Evolutionary conservation across 2,113 vertebrate species (phyloP).

Genomic region (Otus sunia): DNA sequence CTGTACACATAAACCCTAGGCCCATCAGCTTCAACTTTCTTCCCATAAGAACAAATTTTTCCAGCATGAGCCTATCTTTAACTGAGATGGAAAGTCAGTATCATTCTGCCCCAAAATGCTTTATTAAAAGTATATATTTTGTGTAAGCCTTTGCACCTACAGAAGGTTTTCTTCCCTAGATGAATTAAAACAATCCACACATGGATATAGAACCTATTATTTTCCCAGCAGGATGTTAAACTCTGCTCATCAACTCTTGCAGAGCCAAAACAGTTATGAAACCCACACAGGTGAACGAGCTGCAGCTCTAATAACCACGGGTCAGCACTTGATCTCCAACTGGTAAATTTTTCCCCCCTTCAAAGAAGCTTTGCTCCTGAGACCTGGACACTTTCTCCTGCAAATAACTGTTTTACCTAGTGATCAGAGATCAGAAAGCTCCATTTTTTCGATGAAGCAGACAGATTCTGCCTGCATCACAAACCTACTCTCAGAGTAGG

Average conservation of each 20-base stretch:
- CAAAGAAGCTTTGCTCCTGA: neutral
- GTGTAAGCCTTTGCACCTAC: neutral
- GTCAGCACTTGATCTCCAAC: neutral
- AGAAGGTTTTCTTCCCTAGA: neutral
- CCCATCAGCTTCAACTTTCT: neutral
- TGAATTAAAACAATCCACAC: slow-evolving; percentile 5
- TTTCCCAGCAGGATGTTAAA: slow-evolving; percentile 54
- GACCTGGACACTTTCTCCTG: neutral
- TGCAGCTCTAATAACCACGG: neutral
- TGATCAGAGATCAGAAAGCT: neutral
- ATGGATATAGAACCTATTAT: slow-evolving; percentile 3
- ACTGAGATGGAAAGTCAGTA: neutral
- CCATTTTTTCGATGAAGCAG: neutral
- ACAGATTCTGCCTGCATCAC: neutral
- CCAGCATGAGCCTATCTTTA: neutral
- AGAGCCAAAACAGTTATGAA: neutral
- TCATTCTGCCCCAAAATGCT: neutral
- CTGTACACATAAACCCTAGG: neutral
- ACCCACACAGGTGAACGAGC: neutral
- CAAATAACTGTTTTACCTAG: neutral
- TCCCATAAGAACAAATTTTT: neutral
- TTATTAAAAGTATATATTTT: neutral
- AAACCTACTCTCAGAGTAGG: neutral
- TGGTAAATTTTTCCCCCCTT: neutral
- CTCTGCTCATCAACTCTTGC: slow-evolving; percentile 6